Evolutionary conservation across 2,888 invertebrate species (phyloP).

Genomic region (Drosophila anomalipes): DNA sequence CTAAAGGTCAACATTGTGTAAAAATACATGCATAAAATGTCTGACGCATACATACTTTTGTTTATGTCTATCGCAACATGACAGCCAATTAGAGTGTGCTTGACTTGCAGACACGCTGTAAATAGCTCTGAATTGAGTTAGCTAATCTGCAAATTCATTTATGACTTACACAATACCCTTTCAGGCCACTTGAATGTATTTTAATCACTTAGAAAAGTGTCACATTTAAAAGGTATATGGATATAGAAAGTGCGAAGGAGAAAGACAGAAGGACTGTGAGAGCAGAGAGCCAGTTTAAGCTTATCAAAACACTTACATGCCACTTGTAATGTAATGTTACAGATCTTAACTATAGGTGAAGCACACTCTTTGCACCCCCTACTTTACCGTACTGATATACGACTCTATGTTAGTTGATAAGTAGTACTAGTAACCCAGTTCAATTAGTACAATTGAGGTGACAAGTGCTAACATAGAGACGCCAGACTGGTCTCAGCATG

Average conservation of each 20-base stretch:
- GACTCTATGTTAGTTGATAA: slow-evolving; percentile 13
- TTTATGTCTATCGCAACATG: slow-evolving; percentile 10
- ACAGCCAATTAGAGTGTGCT: background rate
- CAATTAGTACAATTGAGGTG: slow-evolving; percentile 7
- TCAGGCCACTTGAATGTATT: background rate
- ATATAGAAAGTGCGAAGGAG: background rate
- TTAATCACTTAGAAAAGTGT: background rate
- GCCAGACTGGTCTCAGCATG: slow-evolving; percentile 20
- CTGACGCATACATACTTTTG: slow-evolving; percentile 24
- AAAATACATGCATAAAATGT: slow-evolving; percentile 5
- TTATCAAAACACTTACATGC: background rate
- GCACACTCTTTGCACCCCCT: slow-evolving; percentile 30
- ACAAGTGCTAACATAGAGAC: background rate
- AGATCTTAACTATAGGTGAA: background rate
- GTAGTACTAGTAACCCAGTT: background rate
- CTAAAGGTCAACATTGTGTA: slow-evolving; percentile 54
- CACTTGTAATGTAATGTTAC: background rate
- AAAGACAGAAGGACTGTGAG: background rate
- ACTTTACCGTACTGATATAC: background rate
- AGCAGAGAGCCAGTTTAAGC: background rate
- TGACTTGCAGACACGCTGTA: background rate
- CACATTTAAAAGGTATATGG: background rate
- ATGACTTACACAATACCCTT: background rate
- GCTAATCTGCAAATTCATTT: background rate
- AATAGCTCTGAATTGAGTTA: background rate